Evolutionary conservation across 2,113 vertebrate species (phyloP), one percentile per base, ranked within the genome.

Genomic region (Chaetodon trifascialis): DNA sequence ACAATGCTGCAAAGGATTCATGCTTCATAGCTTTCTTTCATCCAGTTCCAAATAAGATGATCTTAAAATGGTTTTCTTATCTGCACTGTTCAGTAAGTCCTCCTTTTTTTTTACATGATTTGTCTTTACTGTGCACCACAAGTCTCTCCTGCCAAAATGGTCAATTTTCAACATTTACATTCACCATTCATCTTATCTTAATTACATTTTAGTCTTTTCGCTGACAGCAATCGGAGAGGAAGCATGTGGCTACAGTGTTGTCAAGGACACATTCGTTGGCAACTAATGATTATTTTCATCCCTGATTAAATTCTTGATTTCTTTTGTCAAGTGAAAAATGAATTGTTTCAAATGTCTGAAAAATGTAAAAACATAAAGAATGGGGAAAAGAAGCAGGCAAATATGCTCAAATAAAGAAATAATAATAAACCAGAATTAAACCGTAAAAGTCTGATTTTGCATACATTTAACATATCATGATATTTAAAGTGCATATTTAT

Each of bases 21-120:
- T 17, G 51, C 51, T 54, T 47, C 40, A 71, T 60, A 52, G 30
- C 16, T 71, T 75, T 21, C 67, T 56, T 84, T 84, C 34, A 76
- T 78, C 46, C 23, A 17, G 58, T 73, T 75, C 54, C 55, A 79
- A 73, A 73, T 64, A 68, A 54, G 68, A 63, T 72, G 23, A 59
- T 52, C n/a, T 69, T 36, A 11, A 65, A 52, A 64, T 1, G 2
- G 3, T 72, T 60, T 66, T 44, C n/a, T 44, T 23, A 2, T 10
- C 46, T 42, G 9, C 9, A 19, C 60, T 46, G 54, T 56, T 67
- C n/a, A 66, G n/a, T 58, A 25, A 15, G 23, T 30, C 19, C 36
- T 21, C 30, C 3, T 34, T 36, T 11, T 14, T 73, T 11, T n/a
- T 42, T 17, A 67, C 25, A 5, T 52, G 30, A 10, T 55, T n/a